A percentile compares a stretch with the other conserved stretches of the same genome.
Conservation (phyloP, 2,797 vertebrate genomes). For the Typhlichthys subterraneus region DNA sequence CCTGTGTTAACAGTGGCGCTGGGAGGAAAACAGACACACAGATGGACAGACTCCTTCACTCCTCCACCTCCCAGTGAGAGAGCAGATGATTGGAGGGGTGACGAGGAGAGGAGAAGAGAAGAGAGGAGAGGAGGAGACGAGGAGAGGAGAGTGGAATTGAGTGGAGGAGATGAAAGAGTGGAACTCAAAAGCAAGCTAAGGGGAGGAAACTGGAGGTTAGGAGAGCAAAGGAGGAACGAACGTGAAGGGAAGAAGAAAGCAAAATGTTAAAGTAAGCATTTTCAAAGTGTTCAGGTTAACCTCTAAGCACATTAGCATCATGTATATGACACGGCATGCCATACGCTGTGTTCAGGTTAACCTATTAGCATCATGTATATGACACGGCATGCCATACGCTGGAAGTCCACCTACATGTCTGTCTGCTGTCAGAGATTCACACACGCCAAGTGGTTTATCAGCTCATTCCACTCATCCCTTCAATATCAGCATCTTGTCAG, state of each 20-base stretch:
- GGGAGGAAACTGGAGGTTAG: background rate
- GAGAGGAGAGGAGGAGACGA: background rate
- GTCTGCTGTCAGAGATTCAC: too few relatives aligned
- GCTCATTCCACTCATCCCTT: too few relatives aligned
- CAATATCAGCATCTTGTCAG: too few relatives aligned
- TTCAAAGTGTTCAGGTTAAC: too few relatives aligned
- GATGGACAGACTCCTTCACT: constrained; percentile 71
- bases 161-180: constrained; percentile 26
- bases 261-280: background rate
- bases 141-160: constrained; percentile 9
- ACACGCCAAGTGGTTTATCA: too few relatives aligned
- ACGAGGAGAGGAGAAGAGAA: background rate
- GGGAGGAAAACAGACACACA: constrained; percentile 67
- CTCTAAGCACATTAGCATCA: too few relatives aligned
- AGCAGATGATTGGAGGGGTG: constrained; percentile 69
- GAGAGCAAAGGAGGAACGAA: background rate
- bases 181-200: constrained; percentile 20
- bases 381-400: too few relatives aligned
- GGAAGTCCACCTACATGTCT: too few relatives aligned
- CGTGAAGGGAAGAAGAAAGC: background rate
- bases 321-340: too few relatives aligned
- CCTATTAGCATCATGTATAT: too few relatives aligned
- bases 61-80: constrained; percentile 68
- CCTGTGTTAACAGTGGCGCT: constrained; percentile 72
- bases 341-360: too few relatives aligned